These are phyloP conservation scores for Machimus rusticus DNA, from an alignment of 2,888 invertebrate species.

Conservation along the genomic window DNA sequence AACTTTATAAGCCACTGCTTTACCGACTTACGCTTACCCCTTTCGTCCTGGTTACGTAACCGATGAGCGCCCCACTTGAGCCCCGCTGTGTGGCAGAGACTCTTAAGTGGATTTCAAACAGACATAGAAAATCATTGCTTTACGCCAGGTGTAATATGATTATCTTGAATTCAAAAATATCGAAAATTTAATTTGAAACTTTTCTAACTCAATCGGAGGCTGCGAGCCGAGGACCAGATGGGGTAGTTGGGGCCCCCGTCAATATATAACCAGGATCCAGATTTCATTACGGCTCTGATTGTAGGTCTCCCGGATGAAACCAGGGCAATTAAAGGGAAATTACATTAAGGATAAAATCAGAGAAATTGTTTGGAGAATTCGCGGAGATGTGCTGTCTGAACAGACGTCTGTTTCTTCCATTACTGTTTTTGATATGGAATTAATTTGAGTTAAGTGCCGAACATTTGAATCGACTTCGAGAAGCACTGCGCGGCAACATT, in stretches of 20 bases:
- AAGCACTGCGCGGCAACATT: not conserved
- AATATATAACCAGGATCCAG: constrained; percentile 3
- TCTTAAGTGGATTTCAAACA: constrained; percentile 27
- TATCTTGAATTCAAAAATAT: constrained; percentile 34
- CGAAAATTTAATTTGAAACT: constrained; percentile 39
- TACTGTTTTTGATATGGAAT: constrained; percentile 18
- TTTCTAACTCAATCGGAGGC: constrained; percentile 24
- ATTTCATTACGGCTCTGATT: constrained; percentile 31
- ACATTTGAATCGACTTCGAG: not conserved
- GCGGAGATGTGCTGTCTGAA: not conserved
- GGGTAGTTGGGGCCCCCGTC: not conserved
- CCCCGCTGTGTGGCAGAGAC: constrained; percentile 3
- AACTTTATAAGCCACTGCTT: constrained; percentile 34
- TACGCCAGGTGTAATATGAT: constrained; percentile 29
- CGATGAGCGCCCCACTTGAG: not conserved
- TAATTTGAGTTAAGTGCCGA: not conserved
- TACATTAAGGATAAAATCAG: constrained; percentile 30
- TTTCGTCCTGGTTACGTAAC: not conserved
- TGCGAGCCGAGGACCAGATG: constrained; percentile 23
- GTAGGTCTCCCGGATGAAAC: constrained; percentile 24
- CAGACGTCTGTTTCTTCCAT: not conserved
- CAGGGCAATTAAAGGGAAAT: constrained; percentile 31
- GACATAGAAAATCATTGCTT: constrained; percentile 28
- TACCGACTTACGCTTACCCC: constrained; percentile 18
- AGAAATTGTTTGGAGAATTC: constrained; percentile 31